phyloP scores from a whole-genome alignment of 2,113 vertebrate species.

The Campylomormyrus tamandua region DNA sequence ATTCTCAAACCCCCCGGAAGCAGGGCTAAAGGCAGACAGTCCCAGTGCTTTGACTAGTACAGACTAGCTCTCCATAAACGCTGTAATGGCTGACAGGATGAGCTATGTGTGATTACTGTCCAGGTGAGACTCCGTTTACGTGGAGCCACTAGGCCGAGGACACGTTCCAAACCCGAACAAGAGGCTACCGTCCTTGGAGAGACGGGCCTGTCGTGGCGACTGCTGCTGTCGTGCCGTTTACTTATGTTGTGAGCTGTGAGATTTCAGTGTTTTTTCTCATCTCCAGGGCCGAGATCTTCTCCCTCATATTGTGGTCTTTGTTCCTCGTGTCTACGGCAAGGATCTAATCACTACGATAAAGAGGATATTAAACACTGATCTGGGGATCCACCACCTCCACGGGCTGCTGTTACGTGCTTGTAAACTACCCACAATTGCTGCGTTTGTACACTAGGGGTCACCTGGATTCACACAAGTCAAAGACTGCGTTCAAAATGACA shows the following conservation, averaged over 20 bases:
- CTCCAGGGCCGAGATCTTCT: not conserved
- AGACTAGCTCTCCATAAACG: not conserved
- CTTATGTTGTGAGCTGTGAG: not conserved
- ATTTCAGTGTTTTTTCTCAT: not conserved
- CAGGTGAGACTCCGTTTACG: not conserved
- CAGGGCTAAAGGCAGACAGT: not conserved
- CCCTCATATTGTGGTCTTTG: not conserved
- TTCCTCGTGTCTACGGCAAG: not conserved
- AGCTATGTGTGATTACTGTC: not conserved
- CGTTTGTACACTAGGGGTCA: not conserved
- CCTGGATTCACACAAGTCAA: not conserved
- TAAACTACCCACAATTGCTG: slow-evolving; percentile 25
- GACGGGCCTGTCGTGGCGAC: not conserved
- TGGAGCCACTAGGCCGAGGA: not conserved
- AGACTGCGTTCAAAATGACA: not conserved
- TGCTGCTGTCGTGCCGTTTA: not conserved
- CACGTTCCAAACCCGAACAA: not conserved
- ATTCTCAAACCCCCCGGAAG: not conserved
- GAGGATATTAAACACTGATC: slow-evolving; percentile 24
- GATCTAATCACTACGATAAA: slow-evolving; percentile 14
- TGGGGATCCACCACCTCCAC: slow-evolving; percentile 23
- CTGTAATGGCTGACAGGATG: not conserved
- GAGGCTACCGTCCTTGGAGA: not conserved
- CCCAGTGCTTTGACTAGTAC: not conserved
- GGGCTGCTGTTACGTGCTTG: slow-evolving; percentile 20